Base-by-base conservation (phyloP, 2,797 vertebrate species). In the Leptatherina wallacei region DNA sequence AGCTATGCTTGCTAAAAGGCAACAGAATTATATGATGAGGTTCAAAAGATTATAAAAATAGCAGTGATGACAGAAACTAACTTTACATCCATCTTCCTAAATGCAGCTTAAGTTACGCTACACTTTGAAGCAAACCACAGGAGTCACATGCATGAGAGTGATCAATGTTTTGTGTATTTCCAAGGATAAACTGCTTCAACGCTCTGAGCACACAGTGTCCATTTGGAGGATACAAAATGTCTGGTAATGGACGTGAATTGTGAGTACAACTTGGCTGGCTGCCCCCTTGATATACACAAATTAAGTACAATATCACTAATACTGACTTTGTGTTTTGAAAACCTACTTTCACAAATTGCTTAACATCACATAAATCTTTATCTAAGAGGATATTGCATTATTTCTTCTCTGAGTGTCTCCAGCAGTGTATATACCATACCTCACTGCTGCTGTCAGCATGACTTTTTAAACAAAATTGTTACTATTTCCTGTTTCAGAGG, bases 161-260 rank as follows among this genome's bases (percentile, higher is more conserved):
- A 90, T 90, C 71, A 67, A 83, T 84, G 88, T 82, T 91, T 89
- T 92, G 86, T 93, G 70, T 93, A 82, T 90, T 86, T 87, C 74
- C 65, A 85, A 99, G 98, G 98, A 96, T 99, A 94, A 99, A 99
- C 90, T 99, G 98, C 92, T 99, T 97, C 95, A 99, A 99, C 63
- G 98, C 98, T 83, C 93, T 99, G 92, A 98, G 97, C 91, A 97
- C 96, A 85, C 98, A 99, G 91, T 99, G 98, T 95, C 98, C 98
- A 78, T 99, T 99, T 85, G 98, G 98, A 88, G 98, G 98, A 90
- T 99, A 98, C 95, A 99, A 99, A 94, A 99, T 99, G 98, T 99
- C 98, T 89, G 98, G 98, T 92, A 99, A 98, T 30, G 98, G 98
- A 36, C 96, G 98, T 93, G 98, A 99, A 96, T 95, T 99, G 98